These are phyloP conservation scores for Limulus polyphemus DNA, from an alignment of 2,888 invertebrate genomes.

Conservation along the genomic window DNA sequence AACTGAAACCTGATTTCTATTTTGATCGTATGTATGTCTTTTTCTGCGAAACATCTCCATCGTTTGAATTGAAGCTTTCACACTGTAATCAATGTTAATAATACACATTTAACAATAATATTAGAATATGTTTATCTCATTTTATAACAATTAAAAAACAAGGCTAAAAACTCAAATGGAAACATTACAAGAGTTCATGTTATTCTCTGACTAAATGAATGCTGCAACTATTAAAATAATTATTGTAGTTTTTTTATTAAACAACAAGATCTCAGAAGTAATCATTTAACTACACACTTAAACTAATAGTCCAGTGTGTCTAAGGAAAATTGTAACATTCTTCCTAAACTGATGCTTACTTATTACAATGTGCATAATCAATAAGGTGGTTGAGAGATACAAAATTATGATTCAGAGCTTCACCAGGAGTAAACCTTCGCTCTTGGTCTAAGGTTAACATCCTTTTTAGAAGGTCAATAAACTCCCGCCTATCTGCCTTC, in stretches of 20 bases:
- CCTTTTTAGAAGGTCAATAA: slow-evolving; percentile 90
- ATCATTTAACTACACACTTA: too few species aligned
- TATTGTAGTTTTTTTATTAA: too few species aligned
- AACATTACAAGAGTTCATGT: too few species aligned
- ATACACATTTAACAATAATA: too few species aligned
- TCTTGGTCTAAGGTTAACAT: slow-evolving; percentile 99
- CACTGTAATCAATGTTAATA: slow-evolving; percentile 37
- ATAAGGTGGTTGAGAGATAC: slow-evolving; percentile 83
- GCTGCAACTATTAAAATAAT: too few species aligned
- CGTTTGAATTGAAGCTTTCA: slow-evolving; percentile 93
- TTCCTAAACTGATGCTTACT: slow-evolving; percentile 37
- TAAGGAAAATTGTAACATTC: too few species aligned
- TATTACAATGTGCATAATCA: slow-evolving; percentile 92
- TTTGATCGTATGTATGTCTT: slow-evolving; percentile 17
- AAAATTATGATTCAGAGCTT: slow-evolving; percentile 89
- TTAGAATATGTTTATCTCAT: too few species aligned
- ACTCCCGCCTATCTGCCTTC: slow-evolving; percentile 91
- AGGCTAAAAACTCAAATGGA: too few species aligned
- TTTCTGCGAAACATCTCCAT: slow-evolving; percentile 67
- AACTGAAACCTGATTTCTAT: slow-evolving; percentile 34
- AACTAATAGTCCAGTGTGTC: too few species aligned
- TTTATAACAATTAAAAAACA: not conserved
- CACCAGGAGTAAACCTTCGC: slow-evolving; percentile 84
- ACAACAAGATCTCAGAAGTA: too few species aligned
- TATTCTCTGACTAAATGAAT: too few species aligned